Evolutionary conservation across 2,888 invertebrate genomes (phyloP).

Genomic region (Caenorhabditis sp.): DNA sequence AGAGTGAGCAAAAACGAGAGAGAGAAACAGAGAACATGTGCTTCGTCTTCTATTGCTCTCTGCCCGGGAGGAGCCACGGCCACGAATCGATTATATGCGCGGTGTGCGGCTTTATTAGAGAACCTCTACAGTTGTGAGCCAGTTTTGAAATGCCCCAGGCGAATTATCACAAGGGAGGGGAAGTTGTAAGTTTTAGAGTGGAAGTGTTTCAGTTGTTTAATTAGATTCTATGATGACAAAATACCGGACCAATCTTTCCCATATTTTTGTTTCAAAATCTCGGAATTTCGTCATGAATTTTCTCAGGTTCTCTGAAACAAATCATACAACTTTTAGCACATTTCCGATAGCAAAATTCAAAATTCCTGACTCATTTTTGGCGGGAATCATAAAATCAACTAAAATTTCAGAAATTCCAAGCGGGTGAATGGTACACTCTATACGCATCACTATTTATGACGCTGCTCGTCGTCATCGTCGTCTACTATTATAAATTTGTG

Average conservation of each 20-base stretch:
- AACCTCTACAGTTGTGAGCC: too few relatives aligned
- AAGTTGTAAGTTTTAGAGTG: slow-evolving; percentile 33
- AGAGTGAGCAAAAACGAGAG: not conserved
- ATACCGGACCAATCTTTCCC: too few relatives aligned
- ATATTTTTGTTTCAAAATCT: too few relatives aligned
- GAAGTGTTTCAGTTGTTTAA: too few relatives aligned
- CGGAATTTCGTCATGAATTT: too few relatives aligned
- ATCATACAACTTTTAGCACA: too few relatives aligned
- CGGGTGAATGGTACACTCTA: slow-evolving; percentile 61
- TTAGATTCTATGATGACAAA: too few relatives aligned
- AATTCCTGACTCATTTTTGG: not conserved
- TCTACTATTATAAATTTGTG: slow-evolving; percentile 51
- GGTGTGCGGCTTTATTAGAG: slow-evolving; percentile 1
- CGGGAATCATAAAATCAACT: not conserved
- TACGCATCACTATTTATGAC: slow-evolving; percentile 56
- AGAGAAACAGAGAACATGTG: not conserved
- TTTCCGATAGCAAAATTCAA: too few relatives aligned
- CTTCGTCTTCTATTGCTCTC: slow-evolving; percentile 22
- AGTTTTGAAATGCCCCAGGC: slow-evolving; percentile 29
- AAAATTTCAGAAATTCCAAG: slow-evolving; percentile 61
- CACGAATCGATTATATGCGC: slow-evolving; percentile 25
- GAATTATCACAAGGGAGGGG: not conserved
- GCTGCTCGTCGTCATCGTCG: slow-evolving; percentile 39
- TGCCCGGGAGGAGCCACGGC: not conserved
- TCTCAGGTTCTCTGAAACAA: too few relatives aligned